Percentiles rank a stretch among this genome's conserved stretches.
phyloP scores from a whole-genome alignment of 2,888 invertebrate species.

The Cantharis nigra region DNA sequence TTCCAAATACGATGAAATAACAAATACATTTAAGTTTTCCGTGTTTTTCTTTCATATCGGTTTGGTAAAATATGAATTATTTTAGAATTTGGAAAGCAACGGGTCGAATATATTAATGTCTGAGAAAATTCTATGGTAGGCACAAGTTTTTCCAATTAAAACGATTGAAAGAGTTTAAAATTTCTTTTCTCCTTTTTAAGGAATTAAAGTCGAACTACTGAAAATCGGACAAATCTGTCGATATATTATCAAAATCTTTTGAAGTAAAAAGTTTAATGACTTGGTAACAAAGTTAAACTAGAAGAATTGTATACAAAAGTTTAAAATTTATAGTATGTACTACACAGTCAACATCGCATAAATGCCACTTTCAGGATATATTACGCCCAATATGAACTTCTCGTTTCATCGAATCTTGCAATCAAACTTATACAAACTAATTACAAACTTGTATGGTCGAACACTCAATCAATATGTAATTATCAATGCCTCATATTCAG shows the following conservation, averaged over 20 bases:
- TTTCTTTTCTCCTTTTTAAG: not conserved
- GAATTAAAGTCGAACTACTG: not conserved
- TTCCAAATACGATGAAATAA: not conserved
- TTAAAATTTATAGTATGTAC: not conserved
- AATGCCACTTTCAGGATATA: not conserved
- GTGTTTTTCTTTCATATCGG: not conserved
- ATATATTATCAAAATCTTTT: not conserved
- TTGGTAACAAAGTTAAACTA: not conserved
- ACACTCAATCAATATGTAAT: conserved; percentile 23
- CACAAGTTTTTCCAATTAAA: not conserved
- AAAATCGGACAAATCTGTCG: not conserved
- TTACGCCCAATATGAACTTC: not conserved
- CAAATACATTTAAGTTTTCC: not conserved
- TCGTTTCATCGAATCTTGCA: conserved; percentile 16
- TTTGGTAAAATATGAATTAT: not conserved
- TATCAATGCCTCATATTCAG: conserved; percentile 19
- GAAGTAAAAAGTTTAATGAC: not conserved
- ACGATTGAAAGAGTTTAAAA: not conserved
- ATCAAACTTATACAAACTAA: conserved; percentile 29
- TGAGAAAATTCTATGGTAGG: not conserved
- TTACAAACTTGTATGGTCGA: conserved; percentile 21
- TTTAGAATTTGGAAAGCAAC: not conserved
- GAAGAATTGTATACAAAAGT: not conserved
- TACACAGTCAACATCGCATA: not conserved
- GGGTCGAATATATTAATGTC: not conserved